Conservation (phyloP, 2,888 invertebrate species). For the Axea sp. region DNA sequence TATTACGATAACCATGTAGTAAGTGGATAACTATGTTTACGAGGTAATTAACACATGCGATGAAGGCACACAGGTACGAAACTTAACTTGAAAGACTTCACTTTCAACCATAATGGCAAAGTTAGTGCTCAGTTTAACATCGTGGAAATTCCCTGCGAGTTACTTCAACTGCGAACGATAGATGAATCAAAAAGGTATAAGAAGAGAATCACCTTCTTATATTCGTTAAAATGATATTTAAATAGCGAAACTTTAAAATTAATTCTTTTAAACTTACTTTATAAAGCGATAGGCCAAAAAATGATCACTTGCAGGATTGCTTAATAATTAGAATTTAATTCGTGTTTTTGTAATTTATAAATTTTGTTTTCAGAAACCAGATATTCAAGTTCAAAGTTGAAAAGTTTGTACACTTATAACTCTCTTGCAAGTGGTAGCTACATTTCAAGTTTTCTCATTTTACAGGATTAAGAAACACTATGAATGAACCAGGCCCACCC, state of each 20-base stretch:
- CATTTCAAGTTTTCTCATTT: conserved; percentile 61
- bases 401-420: conserved; percentile 55
- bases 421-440: conserved; percentile 43
- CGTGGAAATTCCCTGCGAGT: conserved; percentile 40
- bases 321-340: too few relatives aligned
- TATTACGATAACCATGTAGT: conserved; percentile 49
- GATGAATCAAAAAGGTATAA: conserved; percentile 19
- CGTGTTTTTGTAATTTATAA: background rate
- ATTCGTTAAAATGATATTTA: conserved; percentile 3
- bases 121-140: conserved; percentile 45
- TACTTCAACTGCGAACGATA: conserved; percentile 37
- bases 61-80: conserved; percentile 41
- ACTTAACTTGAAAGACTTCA: conserved; percentile 48
- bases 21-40: conserved; percentile 56
- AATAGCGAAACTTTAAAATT: too few relatives aligned
- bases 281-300: too few relatives aligned
- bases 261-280: too few relatives aligned
- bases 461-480: conserved; percentile 63
- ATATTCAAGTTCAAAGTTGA: conserved; percentile 53
- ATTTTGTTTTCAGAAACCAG: conserved; percentile 9
- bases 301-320: too few relatives aligned
- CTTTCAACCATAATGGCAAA: conserved; percentile 53
- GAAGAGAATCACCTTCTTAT: background rate
- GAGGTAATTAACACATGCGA: conserved; percentile 53
- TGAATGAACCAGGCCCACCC: conserved; percentile 45